Evolutionary conservation across 1,140 invertebrate genomes (phyloP).

Genomic region (Drosophila rhopaloa): DNA sequence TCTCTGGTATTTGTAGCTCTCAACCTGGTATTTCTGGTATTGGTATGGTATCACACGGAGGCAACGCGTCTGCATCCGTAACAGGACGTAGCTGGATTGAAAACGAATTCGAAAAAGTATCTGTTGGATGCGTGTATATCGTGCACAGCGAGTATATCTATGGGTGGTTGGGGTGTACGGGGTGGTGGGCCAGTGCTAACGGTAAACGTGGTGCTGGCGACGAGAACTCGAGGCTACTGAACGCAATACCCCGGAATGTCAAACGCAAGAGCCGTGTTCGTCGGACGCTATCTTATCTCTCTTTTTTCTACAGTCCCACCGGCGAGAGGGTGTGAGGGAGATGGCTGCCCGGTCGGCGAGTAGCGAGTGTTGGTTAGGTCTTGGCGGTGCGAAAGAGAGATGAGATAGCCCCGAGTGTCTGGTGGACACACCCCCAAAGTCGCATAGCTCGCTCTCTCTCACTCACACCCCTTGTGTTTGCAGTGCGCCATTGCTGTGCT

Average conservation of each 20-base stretch:
- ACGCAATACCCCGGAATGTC: slow-evolving; percentile 30
- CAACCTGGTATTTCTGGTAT: slow-evolving; percentile 22
- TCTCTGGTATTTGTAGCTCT: slow-evolving; percentile 33
- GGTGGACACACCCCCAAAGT: slow-evolving; percentile 69
- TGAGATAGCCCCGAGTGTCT: not conserved
- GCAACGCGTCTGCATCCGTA: slow-evolving; percentile 83
- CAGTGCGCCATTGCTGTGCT: slow-evolving; percentile 72
- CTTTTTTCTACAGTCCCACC: slow-evolving; percentile 19
- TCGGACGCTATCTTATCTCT: slow-evolving; percentile 63
- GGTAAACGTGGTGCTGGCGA: slow-evolving; percentile 44
- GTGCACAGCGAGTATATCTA: slow-evolving; percentile 8
- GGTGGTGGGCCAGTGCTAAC: slow-evolving; percentile 20
- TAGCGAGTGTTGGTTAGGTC: slow-evolving; percentile 46
- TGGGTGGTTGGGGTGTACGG: slow-evolving; percentile 8
- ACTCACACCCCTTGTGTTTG: slow-evolving; percentile 48
- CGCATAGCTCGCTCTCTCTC: slow-evolving; percentile 32
- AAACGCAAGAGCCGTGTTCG: slow-evolving; percentile 21
- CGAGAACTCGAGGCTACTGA: slow-evolving; percentile 47
- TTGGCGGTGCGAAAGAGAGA: slow-evolving; percentile 44
- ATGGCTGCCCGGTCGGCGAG: slow-evolving; percentile 38
- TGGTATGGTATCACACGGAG: slow-evolving; percentile 60
- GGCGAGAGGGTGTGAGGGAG: slow-evolving; percentile 38
- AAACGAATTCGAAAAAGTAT: slow-evolving; percentile 83
- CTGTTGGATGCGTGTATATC: slow-evolving; percentile 59
- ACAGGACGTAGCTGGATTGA: slow-evolving; percentile 84